Evolutionary conservation across 2,888 invertebrate genomes (phyloP), one percentile per base, ranked within the genome.

Genomic region (Proisotoma minuta): DNA sequence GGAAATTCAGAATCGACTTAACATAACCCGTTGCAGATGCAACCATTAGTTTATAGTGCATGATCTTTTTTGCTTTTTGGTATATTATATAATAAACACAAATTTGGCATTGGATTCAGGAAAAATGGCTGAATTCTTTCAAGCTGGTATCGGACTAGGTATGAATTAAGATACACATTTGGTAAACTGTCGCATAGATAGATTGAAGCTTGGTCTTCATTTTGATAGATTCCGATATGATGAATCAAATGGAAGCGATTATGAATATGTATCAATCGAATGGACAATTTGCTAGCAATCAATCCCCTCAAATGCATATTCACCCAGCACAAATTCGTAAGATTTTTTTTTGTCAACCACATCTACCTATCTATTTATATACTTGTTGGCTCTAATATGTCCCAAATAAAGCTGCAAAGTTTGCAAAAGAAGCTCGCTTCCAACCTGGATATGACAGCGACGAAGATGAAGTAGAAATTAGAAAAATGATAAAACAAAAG

Each of bases 381-480:
- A 48, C 8, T 18, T 10, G 20, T 12, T 22, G 24, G 8, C 4
- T 20, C 26, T 22, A n/a, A n/a, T n/a, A n/a, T n/a, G n/a, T n/a
- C n/a, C n/a, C n/a, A n/a, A n/a, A n/a, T n/a, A 10, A 24, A 26
- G 26, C 18, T 26, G 47, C 1, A 20, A 18, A 48, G 27, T 50
- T 22, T 22, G 23, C 26, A 5, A 8, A 50, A 23, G 50, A 50
- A 26, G 50, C 50, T n/a, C 23, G 50, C 24, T 50, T 50, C n/a
- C 50, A 23, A 26, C 22, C 50, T 4, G 50, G 24, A 22, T 50
- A 50, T 50, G 23, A 24, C 23, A n/a, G 28, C 3, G 22, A 29
- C 12, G n/a, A 53, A 5, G 53, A 34, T 18, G n/a, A 15, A 10
- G 18, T 23, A 18, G 53, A 53, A 57, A 40, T 61, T 54, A 50